Evolutionary conservation across 2,113 vertebrate genomes (phyloP).

Genomic region (Myxocyprinus asiaticus): DNA sequence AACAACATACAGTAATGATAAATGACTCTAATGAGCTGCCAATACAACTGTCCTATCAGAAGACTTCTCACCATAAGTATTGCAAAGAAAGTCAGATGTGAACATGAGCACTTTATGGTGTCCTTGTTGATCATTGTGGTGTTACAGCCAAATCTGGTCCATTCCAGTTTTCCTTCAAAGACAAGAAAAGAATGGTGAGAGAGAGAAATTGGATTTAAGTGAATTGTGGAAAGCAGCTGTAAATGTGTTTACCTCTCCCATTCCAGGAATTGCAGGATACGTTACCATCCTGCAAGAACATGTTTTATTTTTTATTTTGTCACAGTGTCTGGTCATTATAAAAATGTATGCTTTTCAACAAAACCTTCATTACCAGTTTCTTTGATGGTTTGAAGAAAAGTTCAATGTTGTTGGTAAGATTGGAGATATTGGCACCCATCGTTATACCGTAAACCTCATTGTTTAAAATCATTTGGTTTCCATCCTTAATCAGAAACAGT

Average conservation of each 20-base stretch:
- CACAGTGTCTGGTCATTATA: neutral
- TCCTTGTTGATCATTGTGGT: neutral
- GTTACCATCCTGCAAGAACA: neutral
- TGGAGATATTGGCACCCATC: neutral
- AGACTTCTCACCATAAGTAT: constrained; percentile 59
- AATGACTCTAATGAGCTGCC: too few species aligned
- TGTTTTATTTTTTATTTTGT: neutral
- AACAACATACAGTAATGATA: too few species aligned
- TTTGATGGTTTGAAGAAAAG: neutral
- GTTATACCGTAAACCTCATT: constrained; percentile 1
- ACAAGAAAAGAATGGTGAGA: neutral
- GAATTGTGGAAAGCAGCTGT: neutral
- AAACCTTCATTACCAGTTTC: neutral
- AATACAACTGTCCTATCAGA: too few species aligned
- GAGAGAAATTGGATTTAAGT: neutral
- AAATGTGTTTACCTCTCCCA: neutral
- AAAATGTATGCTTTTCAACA: neutral
- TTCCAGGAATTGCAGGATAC: neutral
- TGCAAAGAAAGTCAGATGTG: constrained; percentile 67
- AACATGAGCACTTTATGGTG: constrained; percentile 55
- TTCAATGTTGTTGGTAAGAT: neutral
- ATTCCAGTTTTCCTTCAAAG: constrained; percentile 23
- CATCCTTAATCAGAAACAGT: neutral
- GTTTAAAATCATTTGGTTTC: neutral
- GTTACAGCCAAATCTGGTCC: constrained; percentile 57